These are phyloP conservation scores for Zootermopsis nevadensis DNA, from an alignment of 2,888 invertebrate species.

Conservation along the genomic window DNA sequence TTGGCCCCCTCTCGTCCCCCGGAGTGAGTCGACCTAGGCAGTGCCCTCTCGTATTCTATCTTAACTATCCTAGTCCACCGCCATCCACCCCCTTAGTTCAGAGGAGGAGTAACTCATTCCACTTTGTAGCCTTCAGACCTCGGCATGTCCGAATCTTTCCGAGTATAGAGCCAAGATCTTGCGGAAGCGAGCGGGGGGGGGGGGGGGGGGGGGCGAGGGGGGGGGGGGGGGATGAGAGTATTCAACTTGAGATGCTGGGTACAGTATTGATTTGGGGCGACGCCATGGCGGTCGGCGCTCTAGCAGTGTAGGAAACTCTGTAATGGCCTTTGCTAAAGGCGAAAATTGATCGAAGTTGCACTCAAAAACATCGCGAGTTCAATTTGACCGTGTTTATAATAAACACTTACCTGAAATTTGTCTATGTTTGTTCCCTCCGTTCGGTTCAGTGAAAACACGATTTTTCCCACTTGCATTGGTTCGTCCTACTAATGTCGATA, in stretches of 20 bases:
- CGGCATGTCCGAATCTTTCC: conserved; percentile 25
- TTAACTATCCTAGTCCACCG: conserved; percentile 12
- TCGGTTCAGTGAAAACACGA: neutral
- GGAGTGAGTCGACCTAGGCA: neutral
- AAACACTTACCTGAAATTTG: neutral
- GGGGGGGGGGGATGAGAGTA: neutral
- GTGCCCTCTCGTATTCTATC: conserved; percentile 7
- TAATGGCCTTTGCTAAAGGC: neutral
- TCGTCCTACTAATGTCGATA: too few relatives aligned
- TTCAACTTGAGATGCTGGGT: conserved; percentile 23
- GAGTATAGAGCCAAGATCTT: conserved; percentile 25
- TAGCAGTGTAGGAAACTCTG: neutral
- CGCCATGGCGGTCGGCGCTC: conserved; percentile 8
- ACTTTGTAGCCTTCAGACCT: conserved; percentile 24
- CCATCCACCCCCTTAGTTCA: neutral
- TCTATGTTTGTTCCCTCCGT: neutral
- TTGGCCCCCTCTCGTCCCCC: conserved; percentile 9
- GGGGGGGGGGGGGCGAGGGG: neutral
- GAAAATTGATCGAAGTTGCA: neutral
- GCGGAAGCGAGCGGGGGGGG: conserved; percentile 18
- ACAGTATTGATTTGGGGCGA: conserved; percentile 19
- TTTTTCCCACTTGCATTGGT: neutral
- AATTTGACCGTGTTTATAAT: neutral
- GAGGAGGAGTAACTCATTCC: neutral
- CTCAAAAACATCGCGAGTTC: neutral